These are phyloP conservation scores for Lampropteryx suffumata DNA, from an alignment of 2,888 invertebrate species.

Conservation along the genomic window DNA sequence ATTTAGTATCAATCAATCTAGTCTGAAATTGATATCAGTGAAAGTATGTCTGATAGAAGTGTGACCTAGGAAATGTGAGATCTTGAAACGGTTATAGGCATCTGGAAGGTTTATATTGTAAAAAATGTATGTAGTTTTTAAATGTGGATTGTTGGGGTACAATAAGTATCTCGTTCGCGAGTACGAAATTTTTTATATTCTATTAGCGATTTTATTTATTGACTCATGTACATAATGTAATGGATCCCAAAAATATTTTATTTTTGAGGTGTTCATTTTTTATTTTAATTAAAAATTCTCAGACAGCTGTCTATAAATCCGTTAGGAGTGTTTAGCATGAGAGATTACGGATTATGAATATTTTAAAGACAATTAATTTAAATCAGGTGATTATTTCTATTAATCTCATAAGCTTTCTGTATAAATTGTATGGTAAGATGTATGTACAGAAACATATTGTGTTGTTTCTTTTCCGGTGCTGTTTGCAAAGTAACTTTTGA, in stretches of 20 bases:
- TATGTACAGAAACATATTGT: conserved; percentile 8
- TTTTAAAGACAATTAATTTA: conserved; percentile 26
- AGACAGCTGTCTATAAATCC: conserved; percentile 18
- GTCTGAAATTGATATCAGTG: conserved; percentile 62
- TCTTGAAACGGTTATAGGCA: conserved; percentile 18
- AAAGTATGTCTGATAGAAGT: conserved; percentile 54
- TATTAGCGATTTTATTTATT: conserved; percentile 49
- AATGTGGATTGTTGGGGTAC: conserved; percentile 29
- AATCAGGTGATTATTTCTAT: conserved; percentile 21
- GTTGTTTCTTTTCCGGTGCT: conserved; percentile 14
- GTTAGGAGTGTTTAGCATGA: conserved; percentile 26
- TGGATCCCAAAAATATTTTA: conserved; percentile 37
- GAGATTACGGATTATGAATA: conserved; percentile 16
- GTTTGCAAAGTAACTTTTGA: conserved; percentile 13
- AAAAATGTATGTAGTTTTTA: conserved; percentile 34
- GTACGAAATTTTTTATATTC: conserved; percentile 41
- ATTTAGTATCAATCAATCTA: conserved; percentile 59
- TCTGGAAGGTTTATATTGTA: conserved; percentile 26
- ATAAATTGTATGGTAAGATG: conserved; percentile 10
- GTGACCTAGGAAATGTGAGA: conserved; percentile 12
- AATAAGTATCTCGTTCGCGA: conserved; percentile 22
- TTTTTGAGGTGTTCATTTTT: conserved; percentile 37
- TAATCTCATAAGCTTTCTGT: conserved; percentile 5
- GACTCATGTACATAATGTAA: conserved; percentile 38
- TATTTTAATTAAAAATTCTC: conserved; percentile 26